Conservation (phyloP, 1,140 invertebrate species). For the Drosophila tristis region DNA sequence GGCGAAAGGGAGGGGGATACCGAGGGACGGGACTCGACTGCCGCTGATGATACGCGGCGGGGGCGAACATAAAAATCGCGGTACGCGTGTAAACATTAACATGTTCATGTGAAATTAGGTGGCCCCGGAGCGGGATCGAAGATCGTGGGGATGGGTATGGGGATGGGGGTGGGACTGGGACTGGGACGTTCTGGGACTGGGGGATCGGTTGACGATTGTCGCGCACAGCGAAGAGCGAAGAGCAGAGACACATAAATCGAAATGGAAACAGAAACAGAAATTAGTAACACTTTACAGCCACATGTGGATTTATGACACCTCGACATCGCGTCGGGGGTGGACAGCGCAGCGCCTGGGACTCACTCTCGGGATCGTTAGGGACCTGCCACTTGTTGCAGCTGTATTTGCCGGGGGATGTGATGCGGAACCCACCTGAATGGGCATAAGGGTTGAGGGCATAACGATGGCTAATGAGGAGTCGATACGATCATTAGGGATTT, state of each 20-base stretch:
- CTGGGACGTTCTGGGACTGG: too few relatives aligned
- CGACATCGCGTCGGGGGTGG: constrained; percentile 24
- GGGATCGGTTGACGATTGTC: too few relatives aligned
- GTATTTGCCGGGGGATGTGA: constrained; percentile 40
- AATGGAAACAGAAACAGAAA: constrained; percentile 59
- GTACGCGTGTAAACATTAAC: constrained; percentile 83
- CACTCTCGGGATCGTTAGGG: constrained; percentile 18
- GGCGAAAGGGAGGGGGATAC: constrained; percentile 1
- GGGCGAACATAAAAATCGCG: constrained; percentile 76
- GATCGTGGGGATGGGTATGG: constrained; percentile 8
- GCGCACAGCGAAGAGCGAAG: too few relatives aligned
- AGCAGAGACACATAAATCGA: constrained; percentile 38
- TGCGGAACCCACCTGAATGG: constrained; percentile 29
- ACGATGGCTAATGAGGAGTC: constrained; percentile 27
- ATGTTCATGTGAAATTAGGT: constrained; percentile 79
- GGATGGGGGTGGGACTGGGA: not conserved
- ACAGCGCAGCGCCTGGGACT: too few relatives aligned
- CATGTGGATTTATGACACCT: constrained; percentile 79
- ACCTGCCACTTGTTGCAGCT: constrained; percentile 76
- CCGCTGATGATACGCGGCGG: constrained; percentile 40
- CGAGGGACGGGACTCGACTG: constrained; percentile 20
- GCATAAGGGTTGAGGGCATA: not conserved
- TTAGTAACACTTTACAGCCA: constrained; percentile 75
- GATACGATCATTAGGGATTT: constrained; percentile 49
- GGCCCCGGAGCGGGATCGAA: constrained; percentile 47